Evolutionary conservation across 30 jellyfish, hydroid and myxozoan species (phyloP).

Genomic region (Clytia hemisphaerica): DNA sequence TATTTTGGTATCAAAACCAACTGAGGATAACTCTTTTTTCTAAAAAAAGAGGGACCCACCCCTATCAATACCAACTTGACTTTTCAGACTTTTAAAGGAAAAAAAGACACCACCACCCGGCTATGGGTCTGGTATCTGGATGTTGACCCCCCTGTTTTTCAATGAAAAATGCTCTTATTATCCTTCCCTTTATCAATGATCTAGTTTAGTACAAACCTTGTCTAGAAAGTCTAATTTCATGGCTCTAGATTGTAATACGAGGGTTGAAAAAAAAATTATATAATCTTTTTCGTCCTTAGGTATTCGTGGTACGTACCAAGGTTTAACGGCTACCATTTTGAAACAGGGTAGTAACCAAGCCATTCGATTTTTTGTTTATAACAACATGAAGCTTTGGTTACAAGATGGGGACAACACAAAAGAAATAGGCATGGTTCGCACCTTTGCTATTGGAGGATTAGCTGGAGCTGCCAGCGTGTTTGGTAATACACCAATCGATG

Average conservation of each 20-base stretch:
- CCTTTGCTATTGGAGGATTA: conserved; percentile 83
- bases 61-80: too few relatives aligned
- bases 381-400: conserved; percentile 68
- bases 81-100: too few relatives aligned
- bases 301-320: conserved; percentile 89
- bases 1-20: too few relatives aligned
- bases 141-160: too few relatives aligned
- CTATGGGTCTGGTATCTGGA: too few relatives aligned
- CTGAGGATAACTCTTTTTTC: too few relatives aligned
- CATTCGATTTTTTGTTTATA: conserved; percentile 88
- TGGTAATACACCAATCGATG: conserved; percentile 96
- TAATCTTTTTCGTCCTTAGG: conserved; percentile 21
- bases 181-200: too few relatives aligned
- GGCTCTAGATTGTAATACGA: background rate
- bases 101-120: too few relatives aligned
- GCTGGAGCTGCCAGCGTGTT: conserved; percentile 99
- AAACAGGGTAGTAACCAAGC: conserved; percentile 95
- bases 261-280: background rate
- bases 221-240: too few relatives aligned
- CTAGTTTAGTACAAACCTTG: too few relatives aligned
- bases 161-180: too few relatives aligned
- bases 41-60: too few relatives aligned
- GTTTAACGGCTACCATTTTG: conserved; percentile 75
- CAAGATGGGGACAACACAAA: conserved; percentile 88
- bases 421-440: conserved; percentile 86